Evolutionary conservation across 2,888 invertebrate species (phyloP), one percentile per base, ranked within the genome.

Genomic region (Agonopterix subpropinquella): DNA sequence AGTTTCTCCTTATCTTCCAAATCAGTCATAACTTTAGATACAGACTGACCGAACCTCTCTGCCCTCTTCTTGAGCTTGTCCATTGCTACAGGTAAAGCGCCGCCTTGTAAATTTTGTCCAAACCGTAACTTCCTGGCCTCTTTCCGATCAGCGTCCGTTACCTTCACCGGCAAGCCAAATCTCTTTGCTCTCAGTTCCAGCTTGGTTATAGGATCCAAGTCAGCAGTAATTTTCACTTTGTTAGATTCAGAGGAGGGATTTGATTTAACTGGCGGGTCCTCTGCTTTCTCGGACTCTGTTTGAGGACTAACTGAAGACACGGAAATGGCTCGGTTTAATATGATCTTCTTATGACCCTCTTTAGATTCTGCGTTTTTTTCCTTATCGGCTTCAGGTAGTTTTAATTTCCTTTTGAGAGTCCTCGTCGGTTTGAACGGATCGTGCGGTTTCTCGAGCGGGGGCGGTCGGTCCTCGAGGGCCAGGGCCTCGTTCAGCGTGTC

Each of bases 11-110:
- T 90, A 44, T 90, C 89, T 73, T 93, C 92, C 54, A 94, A 90
- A 69, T 92, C 93, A 8, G 92, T 90, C 81, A 94, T 91, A 37
- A 92, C 89, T 54, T 91, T 92, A 0, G 96, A 95, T 9, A 94
- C 93, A 0, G 94, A 93, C 46, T 91, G 90, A 4, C 97, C 97
- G 85, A 97, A 97, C 53, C 97, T 89, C 73, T 96, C 95, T 11
- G 96, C 96, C 57, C 97, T 89, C 66, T 95, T 93, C 68, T 96
- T 96, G 15, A 96, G 81, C 51, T 93, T 91, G 44, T 95, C 95
- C 39, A 91, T 78, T 57, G 89, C 90, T 52, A 89, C 90, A 51
- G 80, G 67, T 43, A 77, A 62, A 39, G 76, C 63, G 10, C 73
- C 77, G 44, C 67, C 36, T 44, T 60, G 56, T 1, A 59, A 54